phyloP scores from a whole-genome alignment of 2,888 invertebrate species.

The Dicyrtoma fusca region DNA sequence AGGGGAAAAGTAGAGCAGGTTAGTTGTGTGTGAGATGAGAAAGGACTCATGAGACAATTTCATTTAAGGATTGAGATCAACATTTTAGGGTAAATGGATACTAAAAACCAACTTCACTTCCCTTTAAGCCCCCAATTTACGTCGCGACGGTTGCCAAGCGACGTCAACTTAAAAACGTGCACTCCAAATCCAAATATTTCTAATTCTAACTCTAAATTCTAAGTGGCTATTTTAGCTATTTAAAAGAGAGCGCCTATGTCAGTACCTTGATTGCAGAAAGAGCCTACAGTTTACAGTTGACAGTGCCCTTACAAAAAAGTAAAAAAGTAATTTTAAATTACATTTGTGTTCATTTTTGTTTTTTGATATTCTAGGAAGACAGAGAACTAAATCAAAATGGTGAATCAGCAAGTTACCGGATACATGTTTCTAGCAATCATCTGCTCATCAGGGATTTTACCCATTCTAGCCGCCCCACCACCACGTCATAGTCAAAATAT shows the following conservation, averaged over 20 bases:
- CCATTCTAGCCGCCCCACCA: conserved; percentile 71
- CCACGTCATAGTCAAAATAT: conserved; percentile 46
- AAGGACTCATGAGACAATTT: background rate
- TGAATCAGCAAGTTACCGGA: conserved; percentile 59
- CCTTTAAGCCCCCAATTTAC: too few species aligned
- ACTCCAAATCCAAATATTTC: too few species aligned
- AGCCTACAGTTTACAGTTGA: too few species aligned
- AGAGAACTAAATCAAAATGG: conserved; percentile 7
- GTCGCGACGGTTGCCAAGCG: too few species aligned
- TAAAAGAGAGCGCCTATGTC: too few species aligned
- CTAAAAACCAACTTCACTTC: background rate
- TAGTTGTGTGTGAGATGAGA: background rate
- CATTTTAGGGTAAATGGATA: background rate
- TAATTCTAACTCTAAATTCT: too few species aligned
- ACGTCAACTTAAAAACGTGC: too few species aligned
- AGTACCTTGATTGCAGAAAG: too few species aligned
- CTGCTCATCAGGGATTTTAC: conserved; percentile 69
- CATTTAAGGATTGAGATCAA: background rate
- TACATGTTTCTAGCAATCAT: conserved; percentile 73
- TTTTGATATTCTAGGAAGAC: background rate
- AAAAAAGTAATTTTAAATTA: too few species aligned
- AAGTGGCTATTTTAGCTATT: background rate
- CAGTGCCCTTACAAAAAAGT: too few species aligned
- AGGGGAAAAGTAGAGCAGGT: conserved; percentile 22
- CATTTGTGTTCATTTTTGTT: background rate